Conservation (phyloP, 2,888 invertebrate genomes). For the Venusia cambrica region DNA sequence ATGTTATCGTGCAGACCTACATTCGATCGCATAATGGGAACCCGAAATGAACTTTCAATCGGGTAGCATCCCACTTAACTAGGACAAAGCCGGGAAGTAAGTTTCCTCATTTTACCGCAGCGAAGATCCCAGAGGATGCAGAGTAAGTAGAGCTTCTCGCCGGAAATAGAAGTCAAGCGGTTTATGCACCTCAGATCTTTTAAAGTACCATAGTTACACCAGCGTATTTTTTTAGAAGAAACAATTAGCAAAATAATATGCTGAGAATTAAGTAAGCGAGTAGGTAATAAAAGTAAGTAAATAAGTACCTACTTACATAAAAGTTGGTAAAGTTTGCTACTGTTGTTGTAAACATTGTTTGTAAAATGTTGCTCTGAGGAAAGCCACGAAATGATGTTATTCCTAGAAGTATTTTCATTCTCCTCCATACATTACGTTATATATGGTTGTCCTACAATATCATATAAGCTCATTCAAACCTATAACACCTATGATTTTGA, state of each 20-base stretch:
- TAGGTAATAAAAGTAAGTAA: no score
- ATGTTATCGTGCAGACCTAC: slow-evolving; percentile 28
- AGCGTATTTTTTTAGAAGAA: slow-evolving; percentile 14
- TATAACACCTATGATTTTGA: no score
- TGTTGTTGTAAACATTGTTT: no score
- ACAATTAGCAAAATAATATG: slow-evolving; percentile 22
- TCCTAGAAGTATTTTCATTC: no score
- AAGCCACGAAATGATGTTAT: no score
- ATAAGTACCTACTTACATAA: background rate
- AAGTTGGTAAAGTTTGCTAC: no score
- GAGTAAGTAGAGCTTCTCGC: slow-evolving; percentile 52
- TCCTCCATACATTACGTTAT: no score
- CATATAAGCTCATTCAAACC: no score
- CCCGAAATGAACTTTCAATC: slow-evolving; percentile 41
- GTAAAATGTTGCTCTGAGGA: no score
- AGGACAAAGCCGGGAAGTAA: slow-evolving; percentile 58
- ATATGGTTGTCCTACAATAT: no score
- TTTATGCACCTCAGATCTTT: no score
- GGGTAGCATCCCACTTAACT: slow-evolving; percentile 44
- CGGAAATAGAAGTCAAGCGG: slow-evolving; percentile 71
- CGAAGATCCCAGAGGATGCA: slow-evolving; percentile 57
- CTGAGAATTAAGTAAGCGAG: slow-evolving; percentile 21
- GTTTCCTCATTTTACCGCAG: slow-evolving; percentile 62
- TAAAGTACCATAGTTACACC: no score
- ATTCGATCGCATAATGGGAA: slow-evolving; percentile 28